Percentiles rank a stretch among this genome's conserved stretches.
These are phyloP conservation scores for Exephanes ischioxanthus DNA, from an alignment of 2,888 invertebrate species.

Conservation along the genomic window DNA sequence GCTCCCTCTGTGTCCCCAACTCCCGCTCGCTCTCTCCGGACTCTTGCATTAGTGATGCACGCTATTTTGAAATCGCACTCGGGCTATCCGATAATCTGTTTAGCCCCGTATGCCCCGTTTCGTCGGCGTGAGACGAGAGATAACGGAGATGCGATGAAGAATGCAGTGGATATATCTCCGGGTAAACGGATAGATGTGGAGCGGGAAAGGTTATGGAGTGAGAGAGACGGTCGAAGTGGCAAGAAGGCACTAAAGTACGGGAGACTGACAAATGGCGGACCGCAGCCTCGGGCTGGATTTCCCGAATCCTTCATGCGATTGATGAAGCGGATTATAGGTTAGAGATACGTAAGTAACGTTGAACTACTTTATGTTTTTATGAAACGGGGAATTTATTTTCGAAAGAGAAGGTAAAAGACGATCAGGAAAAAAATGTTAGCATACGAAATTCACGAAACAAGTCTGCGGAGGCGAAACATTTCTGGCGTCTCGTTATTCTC, in stretches of 20 bases:
- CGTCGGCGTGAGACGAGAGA: slow-evolving; percentile 29
- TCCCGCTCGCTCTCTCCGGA: slow-evolving; percentile 40
- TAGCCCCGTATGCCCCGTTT: slow-evolving; percentile 70
- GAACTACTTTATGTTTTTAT: too few species aligned
- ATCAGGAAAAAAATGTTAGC: too few species aligned
- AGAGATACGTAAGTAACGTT: background rate
- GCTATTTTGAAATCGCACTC: slow-evolving; percentile 80
- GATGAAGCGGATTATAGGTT: background rate
- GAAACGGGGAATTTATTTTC: too few species aligned
- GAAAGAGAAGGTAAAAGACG: too few species aligned
- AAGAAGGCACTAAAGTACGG: slow-evolving; percentile 25
- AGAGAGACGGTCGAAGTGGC: slow-evolving; percentile 62
- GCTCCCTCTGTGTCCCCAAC: slow-evolving; percentile 12
- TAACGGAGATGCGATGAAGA: slow-evolving; percentile 56
- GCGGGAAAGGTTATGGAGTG: slow-evolving; percentile 46
- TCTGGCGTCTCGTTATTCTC: too few species aligned
- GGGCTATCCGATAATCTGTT: slow-evolving; percentile 80
- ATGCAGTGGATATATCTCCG: slow-evolving; percentile 58
- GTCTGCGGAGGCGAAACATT: too few species aligned
- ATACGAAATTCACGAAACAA: too few species aligned
- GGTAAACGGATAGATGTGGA: slow-evolving; percentile 56
- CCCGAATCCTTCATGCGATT: background rate
- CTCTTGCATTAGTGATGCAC: slow-evolving; percentile 77
- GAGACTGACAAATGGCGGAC: slow-evolving; percentile 1
- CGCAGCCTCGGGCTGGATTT: background rate